These are phyloP conservation scores for Periophthalmus magnuspinnatus DNA, from an alignment of 2,797 vertebrate species.

Conservation along the genomic window DNA sequence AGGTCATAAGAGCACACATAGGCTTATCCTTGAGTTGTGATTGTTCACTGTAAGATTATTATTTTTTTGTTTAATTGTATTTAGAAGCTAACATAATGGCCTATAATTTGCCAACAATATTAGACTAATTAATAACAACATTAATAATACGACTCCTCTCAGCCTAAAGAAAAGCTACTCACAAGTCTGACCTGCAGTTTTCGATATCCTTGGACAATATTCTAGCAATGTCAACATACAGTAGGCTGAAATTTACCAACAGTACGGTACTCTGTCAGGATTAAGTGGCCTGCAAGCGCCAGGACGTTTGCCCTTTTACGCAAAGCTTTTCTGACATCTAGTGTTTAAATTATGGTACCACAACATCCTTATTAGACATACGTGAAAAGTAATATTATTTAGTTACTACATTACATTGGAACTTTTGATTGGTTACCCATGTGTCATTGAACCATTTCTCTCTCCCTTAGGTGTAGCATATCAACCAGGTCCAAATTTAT, in stretches of 20 bases:
- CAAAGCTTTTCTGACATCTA: conserved; percentile 5
- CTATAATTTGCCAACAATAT: background rate
- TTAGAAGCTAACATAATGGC: background rate
- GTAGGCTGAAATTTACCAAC: background rate
- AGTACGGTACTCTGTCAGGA: background rate
- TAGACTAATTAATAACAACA: background rate
- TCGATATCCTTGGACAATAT: background rate
- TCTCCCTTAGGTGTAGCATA: too few relatives aligned
- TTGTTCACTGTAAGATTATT: background rate
- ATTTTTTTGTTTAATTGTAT: background rate
- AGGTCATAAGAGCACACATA: background rate
- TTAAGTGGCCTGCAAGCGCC: background rate
- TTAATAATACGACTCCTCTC: background rate
- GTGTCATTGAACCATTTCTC: background rate
- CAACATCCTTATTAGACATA: background rate
- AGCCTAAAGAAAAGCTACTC: background rate
- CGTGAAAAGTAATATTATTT: too few relatives aligned
- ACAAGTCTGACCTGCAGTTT: background rate
- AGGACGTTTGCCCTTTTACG: background rate
- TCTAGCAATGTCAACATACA: background rate
- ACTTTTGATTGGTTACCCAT: background rate
- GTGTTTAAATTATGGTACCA: background rate
- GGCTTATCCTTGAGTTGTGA: background rate
- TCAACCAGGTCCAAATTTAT: too few relatives aligned
- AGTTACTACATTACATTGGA: too few relatives aligned